Conservation (phyloP, 2,888 invertebrate species). For the Calameuta idolon region DNA sequence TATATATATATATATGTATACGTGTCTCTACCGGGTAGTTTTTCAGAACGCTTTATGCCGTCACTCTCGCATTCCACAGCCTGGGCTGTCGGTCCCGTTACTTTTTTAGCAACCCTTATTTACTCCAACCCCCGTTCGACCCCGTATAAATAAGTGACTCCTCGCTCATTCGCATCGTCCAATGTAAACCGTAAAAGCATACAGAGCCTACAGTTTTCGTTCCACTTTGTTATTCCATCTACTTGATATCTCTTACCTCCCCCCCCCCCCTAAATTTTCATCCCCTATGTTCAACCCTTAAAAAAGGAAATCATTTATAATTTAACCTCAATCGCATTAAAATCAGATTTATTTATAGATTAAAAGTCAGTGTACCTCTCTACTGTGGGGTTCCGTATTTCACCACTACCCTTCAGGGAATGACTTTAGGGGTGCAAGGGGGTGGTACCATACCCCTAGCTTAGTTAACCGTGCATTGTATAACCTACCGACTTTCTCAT, state of each 20-base stretch:
- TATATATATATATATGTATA: neutral
- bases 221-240: neutral
- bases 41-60: constrained; percentile 10
- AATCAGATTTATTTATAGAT: neutral
- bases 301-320: neutral
- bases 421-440: neutral
- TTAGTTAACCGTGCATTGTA: neutral
- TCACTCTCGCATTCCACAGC: neutral
- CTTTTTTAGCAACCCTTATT: constrained; percentile 13
- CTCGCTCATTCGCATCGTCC: neutral
- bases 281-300: neutral
- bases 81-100: neutral
- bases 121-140: constrained; percentile 2
- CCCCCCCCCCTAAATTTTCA: too few relatives aligned
- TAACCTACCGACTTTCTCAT: neutral
- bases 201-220: neutral
- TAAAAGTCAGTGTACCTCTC: neutral
- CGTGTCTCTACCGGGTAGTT: neutral
- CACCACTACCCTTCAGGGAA: neutral
- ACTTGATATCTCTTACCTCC: too few relatives aligned
- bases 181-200: neutral
- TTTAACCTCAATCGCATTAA: neutral
- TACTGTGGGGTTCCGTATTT: neutral
- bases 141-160: constrained; percentile 4
- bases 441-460: neutral